Evolutionary conservation across 2,888 invertebrate genomes (phyloP), one percentile per base, ranked within the genome.

Genomic region (Sesia apiformis): DNA sequence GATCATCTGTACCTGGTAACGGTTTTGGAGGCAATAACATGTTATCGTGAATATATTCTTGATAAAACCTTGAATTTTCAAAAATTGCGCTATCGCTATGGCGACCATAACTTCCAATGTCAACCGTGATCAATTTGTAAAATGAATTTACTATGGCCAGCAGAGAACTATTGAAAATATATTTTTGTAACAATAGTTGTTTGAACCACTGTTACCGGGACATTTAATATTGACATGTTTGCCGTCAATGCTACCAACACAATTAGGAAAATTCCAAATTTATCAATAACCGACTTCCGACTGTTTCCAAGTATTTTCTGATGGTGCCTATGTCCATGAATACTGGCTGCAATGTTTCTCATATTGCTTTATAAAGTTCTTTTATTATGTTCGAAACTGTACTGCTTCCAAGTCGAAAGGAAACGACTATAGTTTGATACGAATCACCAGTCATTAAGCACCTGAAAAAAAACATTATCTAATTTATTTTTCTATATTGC

Each of bases 271-370:
- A 41, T 41, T 41, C 41, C 41, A 41, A 38, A 43, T 55, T 52
- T 55, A 49, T 52, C 53, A 51, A 51, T 55, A 62, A 38, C 55
- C 57, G 4, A 54, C 8, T 53, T 53, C 60, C 6, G 55, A 54
- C 23, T 56, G 46, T 52, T 38, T 51, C 58, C 58, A 58, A 39
- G 42, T 55, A 40, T 58, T 52, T 54, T 54, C 51, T 40, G 55
- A 53, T 39, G 54, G 58, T 6, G 8, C 39, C n/a, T n/a, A n/a
- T n/a, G 7, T 54, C 54, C 53, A 57, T 53, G 53, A 53, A 57
- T 40, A 52, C 54, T 38, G 57, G 52, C 53, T 58, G 57, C 50
- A 61, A 52, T 53, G 49, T 39, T 49, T 57, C 53, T 53, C 57
- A 60, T 53, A 61, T 57, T 41, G 52, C 58, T 50, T 52, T 46